Evolutionary conservation across 2,888 invertebrate species (phyloP), one percentile per base, ranked within the genome.

Genomic region (Rhopalosiphum nymphaeae): DNA sequence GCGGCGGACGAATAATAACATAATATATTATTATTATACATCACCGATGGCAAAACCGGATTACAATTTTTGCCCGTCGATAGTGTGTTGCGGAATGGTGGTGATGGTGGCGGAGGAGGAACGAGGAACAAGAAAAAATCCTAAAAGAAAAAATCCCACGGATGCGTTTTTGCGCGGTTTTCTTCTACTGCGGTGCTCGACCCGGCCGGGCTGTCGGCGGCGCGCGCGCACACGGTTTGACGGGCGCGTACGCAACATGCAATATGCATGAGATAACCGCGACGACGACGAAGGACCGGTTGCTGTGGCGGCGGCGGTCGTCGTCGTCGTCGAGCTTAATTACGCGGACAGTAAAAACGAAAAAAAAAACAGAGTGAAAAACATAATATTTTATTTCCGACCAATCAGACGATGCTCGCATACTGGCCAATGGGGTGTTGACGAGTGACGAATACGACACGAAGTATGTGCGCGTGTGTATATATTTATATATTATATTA

Each of bases 191-290:
- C 78, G 53, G 53, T 88, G 25, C 11, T 44, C 53, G 91, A 53
- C 67, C 36, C 53, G 91, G 46, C 91, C 91, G 26, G 36, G 78
- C 91, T 36, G 91, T 42, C 78, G 91, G 36, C 88, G 88, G 53
- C 86, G 86, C 29, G 46, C 86, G 86, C 46, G 86, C 78, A 78
- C 36, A 36, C 46, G 53, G 49, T 88, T 78, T 56, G 88, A 91
- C 94, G 91, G 53, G 89, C 91, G 61, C 91, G 91, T 91, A 91
- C 94, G 91, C 94, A 89, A 56, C 85, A 56, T 92, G 91, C 29
- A 89, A 94, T 88, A 95, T 87, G 84, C 91, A 93, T 91, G 94
- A 87, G 87, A 36, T 36, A 36, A 67, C 67, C 67, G 49, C 67
- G 91, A 91, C 56, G 84, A 61, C 89, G 78, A 25, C 57, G 56